Evolutionary conservation across 53 echinoderm and acorn worm genomes (phyloP).

Genomic region (Arbacia lixula): DNA sequence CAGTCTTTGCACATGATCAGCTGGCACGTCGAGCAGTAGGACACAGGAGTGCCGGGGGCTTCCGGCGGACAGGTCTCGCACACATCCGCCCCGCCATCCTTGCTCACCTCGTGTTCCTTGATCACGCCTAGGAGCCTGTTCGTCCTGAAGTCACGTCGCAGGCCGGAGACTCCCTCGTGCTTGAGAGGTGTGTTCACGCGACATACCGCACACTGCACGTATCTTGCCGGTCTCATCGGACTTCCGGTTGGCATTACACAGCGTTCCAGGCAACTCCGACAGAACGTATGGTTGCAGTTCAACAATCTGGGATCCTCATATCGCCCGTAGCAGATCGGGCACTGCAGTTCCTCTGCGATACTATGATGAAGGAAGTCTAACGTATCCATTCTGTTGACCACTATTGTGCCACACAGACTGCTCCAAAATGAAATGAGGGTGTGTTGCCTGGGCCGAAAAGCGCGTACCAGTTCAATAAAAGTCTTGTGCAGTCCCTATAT

Average conservation of each 20-base stretch:
- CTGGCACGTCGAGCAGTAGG: constrained; percentile 1
- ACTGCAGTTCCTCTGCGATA: constrained; percentile 19
- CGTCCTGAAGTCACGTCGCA: constrained; percentile 4
- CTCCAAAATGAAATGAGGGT: too few relatives aligned
- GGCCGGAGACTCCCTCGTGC: not conserved
- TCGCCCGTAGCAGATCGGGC: constrained; percentile 3
- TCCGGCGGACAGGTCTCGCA: constrained; percentile 15
- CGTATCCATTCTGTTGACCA: too few relatives aligned
- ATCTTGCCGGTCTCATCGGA: not conserved
- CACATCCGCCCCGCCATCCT: not conserved
- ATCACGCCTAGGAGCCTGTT: constrained; percentile 1
- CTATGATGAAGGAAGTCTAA: constrained; percentile 4
- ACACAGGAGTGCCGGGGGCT: not conserved
- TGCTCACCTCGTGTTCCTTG: not conserved
- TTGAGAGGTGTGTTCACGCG: not conserved
- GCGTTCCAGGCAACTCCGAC: constrained; percentile 3
- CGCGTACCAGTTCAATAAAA: too few relatives aligned
- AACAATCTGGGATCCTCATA: not conserved
- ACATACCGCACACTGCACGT: constrained; percentile 12
- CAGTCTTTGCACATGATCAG: constrained; percentile 21
- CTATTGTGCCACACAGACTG: too few relatives aligned
- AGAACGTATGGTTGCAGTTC: constrained; percentile 21
- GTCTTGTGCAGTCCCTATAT: too few relatives aligned
- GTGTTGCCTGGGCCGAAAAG: too few relatives aligned
- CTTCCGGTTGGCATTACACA: not conserved